These are phyloP conservation scores for Gambusia affinis DNA, from an alignment of 2,113 vertebrate species.

Conservation along the genomic window DNA sequence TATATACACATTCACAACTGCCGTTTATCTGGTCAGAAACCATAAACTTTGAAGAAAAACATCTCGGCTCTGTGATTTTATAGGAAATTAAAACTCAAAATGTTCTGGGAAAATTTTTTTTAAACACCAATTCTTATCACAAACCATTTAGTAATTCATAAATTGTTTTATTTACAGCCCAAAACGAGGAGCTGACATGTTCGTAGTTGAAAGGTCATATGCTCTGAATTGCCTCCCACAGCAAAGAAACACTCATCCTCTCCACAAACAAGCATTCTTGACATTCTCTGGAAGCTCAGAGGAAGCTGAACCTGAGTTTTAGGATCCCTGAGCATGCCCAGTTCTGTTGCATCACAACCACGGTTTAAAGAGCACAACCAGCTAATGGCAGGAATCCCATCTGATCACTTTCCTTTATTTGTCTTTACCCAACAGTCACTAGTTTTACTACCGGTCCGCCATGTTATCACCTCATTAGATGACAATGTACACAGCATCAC, in stretches of 20 bases:
- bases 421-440: background rate
- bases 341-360: background rate
- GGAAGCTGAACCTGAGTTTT: conserved; percentile 5
- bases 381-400: conserved; percentile 28
- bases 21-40: background rate
- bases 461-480: too few relatives aligned
- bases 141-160: background rate
- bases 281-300: background rate
- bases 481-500: background rate
- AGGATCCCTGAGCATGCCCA: conserved; percentile 1
- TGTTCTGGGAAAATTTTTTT: background rate
- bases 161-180: background rate
- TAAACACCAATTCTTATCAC: background rate
- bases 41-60: background rate
- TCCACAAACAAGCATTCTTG: background rate
- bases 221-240: background rate
- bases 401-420: background rate
- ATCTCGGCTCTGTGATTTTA: background rate
- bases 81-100: background rate
- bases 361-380: conserved; percentile 16
- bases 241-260: background rate
- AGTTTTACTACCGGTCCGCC: too few relatives aligned
- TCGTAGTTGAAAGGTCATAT: background rate
- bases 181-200: background rate
- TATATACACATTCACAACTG: background rate